These are phyloP conservation scores for Acanthurus tractus DNA, from an alignment of 2,797 vertebrate genomes.

Conservation along the genomic window DNA sequence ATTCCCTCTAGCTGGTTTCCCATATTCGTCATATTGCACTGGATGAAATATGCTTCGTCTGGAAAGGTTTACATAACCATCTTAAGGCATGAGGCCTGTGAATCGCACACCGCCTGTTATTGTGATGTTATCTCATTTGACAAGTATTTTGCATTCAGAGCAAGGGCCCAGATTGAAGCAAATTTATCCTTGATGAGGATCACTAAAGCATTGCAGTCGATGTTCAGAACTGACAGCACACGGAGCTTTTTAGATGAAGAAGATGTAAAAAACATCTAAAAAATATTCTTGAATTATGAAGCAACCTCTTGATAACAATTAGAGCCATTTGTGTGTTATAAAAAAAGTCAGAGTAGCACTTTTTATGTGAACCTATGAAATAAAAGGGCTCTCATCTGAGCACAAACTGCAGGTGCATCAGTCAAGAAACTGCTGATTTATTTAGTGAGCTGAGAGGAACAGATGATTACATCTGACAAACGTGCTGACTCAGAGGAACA, in stretches of 20 bases:
- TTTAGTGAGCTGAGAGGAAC: conserved; percentile 9
- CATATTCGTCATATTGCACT: conserved; percentile 42
- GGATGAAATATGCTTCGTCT: conserved; percentile 38
- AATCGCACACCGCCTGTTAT: conserved; percentile 2
- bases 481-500: background rate
- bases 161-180: conserved; percentile 14
- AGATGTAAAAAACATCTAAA: background rate
- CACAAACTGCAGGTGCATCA: background rate
- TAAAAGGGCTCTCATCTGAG: background rate
- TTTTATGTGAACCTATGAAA: background rate
- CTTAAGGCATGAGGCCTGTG: conserved; percentile 5
- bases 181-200: conserved; percentile 12
- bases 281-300: too few species aligned
- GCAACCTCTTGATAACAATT: too few species aligned
- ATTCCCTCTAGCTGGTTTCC: conserved; percentile 24
- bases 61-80: conserved; percentile 29
- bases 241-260: background rate
- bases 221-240: background rate
- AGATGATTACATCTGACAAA: conserved; percentile 7
- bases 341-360: too few species aligned
- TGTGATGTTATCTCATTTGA: conserved; percentile 34
- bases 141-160: conserved; percentile 7
- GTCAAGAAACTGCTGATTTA: conserved; percentile 5
- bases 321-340: too few species aligned
- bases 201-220: background rate